Base-by-base conservation (phyloP, 2,888 invertebrate species). In the Perdita meconis region DNA sequence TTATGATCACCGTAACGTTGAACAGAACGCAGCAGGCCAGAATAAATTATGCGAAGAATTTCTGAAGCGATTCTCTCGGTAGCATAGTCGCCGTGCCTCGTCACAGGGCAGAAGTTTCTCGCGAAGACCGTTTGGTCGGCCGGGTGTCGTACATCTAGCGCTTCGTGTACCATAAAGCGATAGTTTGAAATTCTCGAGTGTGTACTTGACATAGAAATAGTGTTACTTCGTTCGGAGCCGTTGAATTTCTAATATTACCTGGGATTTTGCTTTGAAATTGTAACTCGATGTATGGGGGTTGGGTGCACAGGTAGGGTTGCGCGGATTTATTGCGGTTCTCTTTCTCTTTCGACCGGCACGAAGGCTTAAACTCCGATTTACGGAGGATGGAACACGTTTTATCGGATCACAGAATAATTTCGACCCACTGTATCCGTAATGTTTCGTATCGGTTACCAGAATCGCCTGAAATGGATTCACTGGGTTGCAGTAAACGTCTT, bases 301-400 rank as follows among this genome's bases (percentile, higher is more conserved):
- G 16, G n/a, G n/a, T n/a, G 19, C 6, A 30, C 16, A 26, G 30
- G 3, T 50, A 12, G 16, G n/a, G 34, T 38, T 26, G 63, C 34
- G 42, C 12, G 38, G 65, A 63, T 79, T 75, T 66, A 71, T 65
- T 55, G 67, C 64, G 53, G 59, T 67, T 53, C 59, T 67, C 16
- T 16, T 34, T 56, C 50, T 36, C 34, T 19, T 47, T 16, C n/a
- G 19, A 19, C 26, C 10, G 13, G 5, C 16, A 36, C 24, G 36
- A 60, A 65, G 22, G 64, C 40, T 36, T 65, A 53, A 69, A 59
- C 44, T 34, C 55, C 71, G 60, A 79, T 79, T 72, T 63, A 66
- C 59, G 57, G 55, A 40, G 38, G 55, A 59, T 55, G 42, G 61
- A 24, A 51, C n/a, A n/a, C 34, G 55, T 56, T 76, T 65, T 34